Percentiles rank a stretch among this genome's conserved stretches.
Conservation (phyloP, 1,140 invertebrate species). For the Teleogryllus occipitalis region DNA sequence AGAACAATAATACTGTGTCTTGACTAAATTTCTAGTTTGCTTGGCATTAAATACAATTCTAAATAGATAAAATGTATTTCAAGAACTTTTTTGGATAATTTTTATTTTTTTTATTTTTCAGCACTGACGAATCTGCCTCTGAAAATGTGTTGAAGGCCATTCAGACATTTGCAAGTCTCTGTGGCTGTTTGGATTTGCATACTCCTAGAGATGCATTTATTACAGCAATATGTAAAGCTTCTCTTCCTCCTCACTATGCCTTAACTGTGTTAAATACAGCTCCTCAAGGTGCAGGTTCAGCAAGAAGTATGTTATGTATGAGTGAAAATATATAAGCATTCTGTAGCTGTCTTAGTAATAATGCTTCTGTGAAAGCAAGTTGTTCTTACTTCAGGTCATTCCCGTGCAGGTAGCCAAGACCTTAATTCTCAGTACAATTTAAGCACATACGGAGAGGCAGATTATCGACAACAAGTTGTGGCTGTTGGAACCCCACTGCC, state of each 20-base stretch:
- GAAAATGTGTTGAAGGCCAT: constrained; percentile 87
- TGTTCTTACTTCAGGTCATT: constrained; percentile 31
- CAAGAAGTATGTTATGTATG: constrained; percentile 31
- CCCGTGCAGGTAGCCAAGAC: constrained; percentile 39
- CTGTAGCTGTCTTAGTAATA: background rate
- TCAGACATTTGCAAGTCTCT: constrained; percentile 75
- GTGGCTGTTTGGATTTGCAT: constrained; percentile 62
- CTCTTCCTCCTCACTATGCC: constrained; percentile 90
- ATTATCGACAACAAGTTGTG: constrained; percentile 83
- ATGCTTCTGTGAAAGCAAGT: background rate
- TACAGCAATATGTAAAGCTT: constrained; percentile 87
- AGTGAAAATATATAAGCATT: background rate
- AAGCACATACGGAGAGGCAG: constrained; percentile 38
- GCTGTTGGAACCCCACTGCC: constrained; percentile 87
- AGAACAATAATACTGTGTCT: too few relatives aligned
- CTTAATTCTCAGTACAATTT: constrained; percentile 38
- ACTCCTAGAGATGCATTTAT: constrained; percentile 85
- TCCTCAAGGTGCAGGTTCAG: constrained; percentile 41
- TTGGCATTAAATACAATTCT: too few relatives aligned
- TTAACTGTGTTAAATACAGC: constrained; percentile 70
- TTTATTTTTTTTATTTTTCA: constrained; percentile 32
- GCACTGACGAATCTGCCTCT: constrained; percentile 82
- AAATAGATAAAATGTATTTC: too few relatives aligned
- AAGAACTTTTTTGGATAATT: background rate
- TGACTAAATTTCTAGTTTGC: too few relatives aligned